Percentiles rank a stretch among this genome's conserved stretches.
These are phyloP conservation scores for Petrolisthes manimaculis DNA, from an alignment of 2,888 invertebrate species.

Conservation along the genomic window DNA sequence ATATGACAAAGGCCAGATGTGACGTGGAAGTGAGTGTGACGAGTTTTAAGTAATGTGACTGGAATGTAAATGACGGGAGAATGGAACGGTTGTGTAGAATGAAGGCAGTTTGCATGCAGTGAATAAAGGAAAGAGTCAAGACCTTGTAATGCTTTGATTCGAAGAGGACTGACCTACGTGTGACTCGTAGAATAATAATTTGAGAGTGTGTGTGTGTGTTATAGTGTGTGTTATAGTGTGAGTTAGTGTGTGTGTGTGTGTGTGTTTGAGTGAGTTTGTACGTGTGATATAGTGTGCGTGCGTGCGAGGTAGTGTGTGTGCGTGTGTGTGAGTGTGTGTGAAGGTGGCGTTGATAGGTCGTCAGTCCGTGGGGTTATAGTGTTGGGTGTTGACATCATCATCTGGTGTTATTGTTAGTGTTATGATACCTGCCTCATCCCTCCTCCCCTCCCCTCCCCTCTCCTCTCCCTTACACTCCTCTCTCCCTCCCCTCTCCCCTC, in stretches of 20 bases:
- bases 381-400: slow-evolving; percentile 29
- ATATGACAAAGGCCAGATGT: neutral
- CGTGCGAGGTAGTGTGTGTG: too few relatives aligned
- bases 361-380: slow-evolving; percentile 6
- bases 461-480: neutral
- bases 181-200: too few relatives aligned
- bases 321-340: slow-evolving; percentile 5
- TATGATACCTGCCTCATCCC: neutral
- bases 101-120: neutral
- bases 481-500: too few relatives aligned
- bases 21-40: neutral
- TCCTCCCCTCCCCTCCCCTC: neutral
- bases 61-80: too few relatives aligned
- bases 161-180: too few relatives aligned
- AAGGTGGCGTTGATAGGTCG: slow-evolving; percentile 6
- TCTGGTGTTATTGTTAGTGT: slow-evolving; percentile 26
- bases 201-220: neutral
- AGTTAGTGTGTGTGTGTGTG: too few relatives aligned
- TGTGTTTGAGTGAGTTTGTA: too few relatives aligned
- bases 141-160: too few relatives aligned
- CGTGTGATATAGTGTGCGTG: too few relatives aligned
- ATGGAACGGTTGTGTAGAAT: neutral
- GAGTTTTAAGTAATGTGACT: neutral
- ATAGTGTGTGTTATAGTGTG: neutral
- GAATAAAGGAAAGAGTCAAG: too few relatives aligned